Conservation (phyloP, 2,888 invertebrate genomes). For the Lapara coniferarum region DNA sequence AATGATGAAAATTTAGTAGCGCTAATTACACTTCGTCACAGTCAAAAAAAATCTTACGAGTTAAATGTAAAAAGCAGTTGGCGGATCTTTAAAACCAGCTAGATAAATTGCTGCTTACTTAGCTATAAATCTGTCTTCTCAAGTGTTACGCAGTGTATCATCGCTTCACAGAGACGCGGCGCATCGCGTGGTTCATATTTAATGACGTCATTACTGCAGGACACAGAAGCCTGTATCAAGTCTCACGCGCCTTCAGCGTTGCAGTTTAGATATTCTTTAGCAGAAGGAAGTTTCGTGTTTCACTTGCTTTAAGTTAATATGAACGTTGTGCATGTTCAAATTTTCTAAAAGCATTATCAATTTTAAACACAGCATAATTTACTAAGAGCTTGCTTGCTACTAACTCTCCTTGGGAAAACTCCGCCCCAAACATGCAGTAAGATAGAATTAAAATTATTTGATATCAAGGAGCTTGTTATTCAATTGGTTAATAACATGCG, state of each 20-base stretch:
- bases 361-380: background rate
- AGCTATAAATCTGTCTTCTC: slow-evolving; percentile 27
- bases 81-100: slow-evolving; percentile 2
- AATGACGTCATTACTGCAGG: slow-evolving; percentile 79
- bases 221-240: slow-evolving; percentile 60
- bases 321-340: slow-evolving; percentile 9
- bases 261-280: slow-evolving; percentile 43
- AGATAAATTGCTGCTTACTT: slow-evolving; percentile 21
- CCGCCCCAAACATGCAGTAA: too few relatives aligned
- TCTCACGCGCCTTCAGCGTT: slow-evolving; percentile 48
- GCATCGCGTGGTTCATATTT: slow-evolving; percentile 67
- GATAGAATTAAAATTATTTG: too few relatives aligned
- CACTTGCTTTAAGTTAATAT: slow-evolving; percentile 18
- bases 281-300: slow-evolving; percentile 11
- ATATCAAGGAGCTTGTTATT: too few relatives aligned
- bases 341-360: background rate
- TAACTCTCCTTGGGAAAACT: background rate
- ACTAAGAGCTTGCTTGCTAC: background rate
- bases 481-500: too few relatives aligned
- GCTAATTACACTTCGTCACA: background rate
- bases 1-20: too few relatives aligned
- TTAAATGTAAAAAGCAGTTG: background rate
- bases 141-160: slow-evolving; percentile 24
- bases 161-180: slow-evolving; percentile 23
- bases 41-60: background rate